Conservation (phyloP, 2,888 invertebrate species). For the Clivina fossor region DNA sequence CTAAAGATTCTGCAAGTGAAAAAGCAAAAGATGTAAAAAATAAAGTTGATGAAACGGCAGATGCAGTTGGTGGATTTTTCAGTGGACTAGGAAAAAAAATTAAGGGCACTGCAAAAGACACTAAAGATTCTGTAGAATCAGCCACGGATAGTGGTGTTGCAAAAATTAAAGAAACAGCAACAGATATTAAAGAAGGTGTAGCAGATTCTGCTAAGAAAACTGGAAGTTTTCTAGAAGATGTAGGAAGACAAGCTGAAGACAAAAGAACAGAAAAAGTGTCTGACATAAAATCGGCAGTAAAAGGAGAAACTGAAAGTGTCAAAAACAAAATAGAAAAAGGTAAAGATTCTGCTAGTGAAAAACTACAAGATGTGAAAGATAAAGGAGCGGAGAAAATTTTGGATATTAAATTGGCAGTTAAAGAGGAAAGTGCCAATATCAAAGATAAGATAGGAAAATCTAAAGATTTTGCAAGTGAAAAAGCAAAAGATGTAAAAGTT, state of each 20-base stretch:
- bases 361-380: too few relatives aligned
- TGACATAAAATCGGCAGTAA: too few relatives aligned
- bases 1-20: conserved; percentile 39
- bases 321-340: too few relatives aligned
- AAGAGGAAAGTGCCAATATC: too few relatives aligned
- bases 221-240: conserved; percentile 36
- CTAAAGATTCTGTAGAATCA: conserved; percentile 23
- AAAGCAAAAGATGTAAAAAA: conserved; percentile 18
- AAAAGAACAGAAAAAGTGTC: background rate
- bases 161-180: conserved; percentile 13
- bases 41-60: conserved; percentile 31
- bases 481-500: conserved; percentile 38
- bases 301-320: conserved; percentile 35
- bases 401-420: too few relatives aligned
- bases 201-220: conserved; percentile 36
- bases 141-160: conserved; percentile 5
- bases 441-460: too few relatives aligned
- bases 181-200: conserved; percentile 18
- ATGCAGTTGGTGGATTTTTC: conserved; percentile 38
- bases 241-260: conserved; percentile 5
- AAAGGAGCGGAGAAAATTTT: conserved; percentile 39
- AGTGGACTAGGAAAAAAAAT: conserved; percentile 38
- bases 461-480: conserved; percentile 44
- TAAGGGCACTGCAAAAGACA: conserved; percentile 36
- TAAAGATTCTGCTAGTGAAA: too few relatives aligned